Evolutionary conservation across 2,888 invertebrate genomes (phyloP).

Genomic region (Calameuta filiformis): DNA sequence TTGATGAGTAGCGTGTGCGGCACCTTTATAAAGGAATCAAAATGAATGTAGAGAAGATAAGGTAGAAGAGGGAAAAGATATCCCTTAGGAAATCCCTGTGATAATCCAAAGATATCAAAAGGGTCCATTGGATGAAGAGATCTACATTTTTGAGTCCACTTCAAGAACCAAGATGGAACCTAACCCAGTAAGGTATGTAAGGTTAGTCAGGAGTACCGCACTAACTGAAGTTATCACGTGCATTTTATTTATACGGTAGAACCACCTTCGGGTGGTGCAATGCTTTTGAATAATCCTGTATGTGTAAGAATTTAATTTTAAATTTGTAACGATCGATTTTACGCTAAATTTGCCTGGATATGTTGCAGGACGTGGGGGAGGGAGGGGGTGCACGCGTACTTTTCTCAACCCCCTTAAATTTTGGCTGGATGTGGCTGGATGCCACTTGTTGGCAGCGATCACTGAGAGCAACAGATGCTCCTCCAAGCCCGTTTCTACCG

Average conservation of each 20-base stretch:
- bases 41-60: background rate
- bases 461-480: constrained; percentile 51
- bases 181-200: background rate
- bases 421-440: constrained; percentile 34
- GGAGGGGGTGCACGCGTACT: background rate
- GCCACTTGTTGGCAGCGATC: constrained; percentile 53
- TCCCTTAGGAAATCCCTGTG: background rate
- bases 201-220: background rate
- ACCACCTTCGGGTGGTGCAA: background rate
- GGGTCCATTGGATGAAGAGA: background rate
- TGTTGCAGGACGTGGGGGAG: background rate
- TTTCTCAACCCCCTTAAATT: constrained; percentile 40
- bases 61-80: background rate
- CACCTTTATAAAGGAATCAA: background rate
- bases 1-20: background rate
- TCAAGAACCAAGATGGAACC: background rate
- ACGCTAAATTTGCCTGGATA: background rate
- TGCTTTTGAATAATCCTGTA: background rate
- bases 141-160: background rate
- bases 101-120: background rate
- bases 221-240: background rate
- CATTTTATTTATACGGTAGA: background rate
- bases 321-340: background rate
- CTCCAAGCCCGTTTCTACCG: constrained; percentile 21
- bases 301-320: background rate